Evolutionary conservation across 2,888 invertebrate species (phyloP).

Genomic region (Amphipyra berbera): DNA sequence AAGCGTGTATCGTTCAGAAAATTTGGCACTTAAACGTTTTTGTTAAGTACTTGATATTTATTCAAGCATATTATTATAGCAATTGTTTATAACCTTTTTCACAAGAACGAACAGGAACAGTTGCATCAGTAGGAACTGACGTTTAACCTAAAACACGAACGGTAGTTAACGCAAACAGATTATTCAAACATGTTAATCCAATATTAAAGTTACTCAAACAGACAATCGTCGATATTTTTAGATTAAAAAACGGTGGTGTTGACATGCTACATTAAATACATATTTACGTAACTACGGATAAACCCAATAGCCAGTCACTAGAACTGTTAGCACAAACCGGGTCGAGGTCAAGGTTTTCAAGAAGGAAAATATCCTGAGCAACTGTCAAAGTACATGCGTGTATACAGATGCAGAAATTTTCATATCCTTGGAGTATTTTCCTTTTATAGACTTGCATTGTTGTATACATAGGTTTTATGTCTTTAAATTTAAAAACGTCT

Average conservation of each 20-base stretch:
- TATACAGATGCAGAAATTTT: slow-evolving; percentile 19
- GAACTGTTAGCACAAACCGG: slow-evolving; percentile 56
- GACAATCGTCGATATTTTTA: slow-evolving; percentile 14
- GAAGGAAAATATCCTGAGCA: slow-evolving; percentile 57
- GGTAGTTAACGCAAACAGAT: slow-evolving; percentile 8
- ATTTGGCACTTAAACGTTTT: neutral
- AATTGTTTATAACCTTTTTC: neutral
- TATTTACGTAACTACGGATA: slow-evolving; percentile 62
- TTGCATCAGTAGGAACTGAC: neutral
- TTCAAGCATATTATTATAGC: too few species aligned
- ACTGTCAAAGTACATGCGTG: slow-evolving; percentile 28
- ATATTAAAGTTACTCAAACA: slow-evolving; percentile 3
- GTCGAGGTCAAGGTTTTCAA: slow-evolving; percentile 65
- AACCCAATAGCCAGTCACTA: slow-evolving; percentile 51
- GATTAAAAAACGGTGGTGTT: slow-evolving; percentile 30
- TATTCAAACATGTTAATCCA: slow-evolving; percentile 3
- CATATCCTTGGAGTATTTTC: slow-evolving; percentile 25
- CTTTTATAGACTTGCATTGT: neutral
- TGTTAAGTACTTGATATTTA: neutral
- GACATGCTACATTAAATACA: slow-evolving; percentile 39
- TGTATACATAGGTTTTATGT: neutral
- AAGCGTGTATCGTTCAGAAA: neutral
- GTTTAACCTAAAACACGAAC: slow-evolving; percentile 25
- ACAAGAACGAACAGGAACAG: neutral
- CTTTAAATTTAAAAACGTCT: too few species aligned